Conservation (phyloP, 1,140 invertebrate genomes). For the Sarcophaga peregrina region DNA sequence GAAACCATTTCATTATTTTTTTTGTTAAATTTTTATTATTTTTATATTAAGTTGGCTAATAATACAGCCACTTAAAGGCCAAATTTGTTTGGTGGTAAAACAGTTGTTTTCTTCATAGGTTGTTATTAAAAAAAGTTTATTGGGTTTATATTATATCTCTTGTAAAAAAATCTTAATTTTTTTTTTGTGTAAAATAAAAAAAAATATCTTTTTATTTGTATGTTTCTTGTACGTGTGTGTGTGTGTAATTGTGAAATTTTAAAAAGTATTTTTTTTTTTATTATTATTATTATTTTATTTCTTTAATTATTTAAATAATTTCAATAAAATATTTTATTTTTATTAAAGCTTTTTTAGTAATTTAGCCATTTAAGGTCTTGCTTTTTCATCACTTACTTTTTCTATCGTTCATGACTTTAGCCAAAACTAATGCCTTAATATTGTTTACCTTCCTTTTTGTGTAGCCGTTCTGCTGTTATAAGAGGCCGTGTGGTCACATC, state of each 20-base stretch:
- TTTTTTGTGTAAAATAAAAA: conserved; percentile 25
- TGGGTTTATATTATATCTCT: not conserved
- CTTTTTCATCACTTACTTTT: too few species aligned
- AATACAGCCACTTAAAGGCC: not conserved
- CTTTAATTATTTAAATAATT: conserved; percentile 48
- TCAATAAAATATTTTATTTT: conserved; percentile 46
- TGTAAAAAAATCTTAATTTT: not conserved
- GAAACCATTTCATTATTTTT: not conserved
- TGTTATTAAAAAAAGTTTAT: not conserved
- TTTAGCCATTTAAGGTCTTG: not conserved
- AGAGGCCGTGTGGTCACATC: conserved; percentile 91
- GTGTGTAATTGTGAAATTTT: conserved; percentile 45
- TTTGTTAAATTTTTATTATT: not conserved
- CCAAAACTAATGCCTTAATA: conserved; percentile 48
- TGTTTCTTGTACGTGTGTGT: conserved; percentile 42
- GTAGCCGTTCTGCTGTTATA: conserved; percentile 94
- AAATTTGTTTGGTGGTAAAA: not conserved
- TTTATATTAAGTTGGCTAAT: not conserved
- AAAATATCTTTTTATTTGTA: conserved; percentile 42
- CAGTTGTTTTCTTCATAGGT: not conserved
- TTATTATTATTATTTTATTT: conserved; percentile 38
- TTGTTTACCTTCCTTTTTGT: conserved; percentile 40
- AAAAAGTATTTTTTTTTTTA: conserved; percentile 13
- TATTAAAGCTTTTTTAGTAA: conserved; percentile 42
- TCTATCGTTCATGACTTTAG: conserved; percentile 47